Evolutionary conservation across 1,140 invertebrate species (phyloP).

Genomic region (Protaetia brevitarsis): DNA sequence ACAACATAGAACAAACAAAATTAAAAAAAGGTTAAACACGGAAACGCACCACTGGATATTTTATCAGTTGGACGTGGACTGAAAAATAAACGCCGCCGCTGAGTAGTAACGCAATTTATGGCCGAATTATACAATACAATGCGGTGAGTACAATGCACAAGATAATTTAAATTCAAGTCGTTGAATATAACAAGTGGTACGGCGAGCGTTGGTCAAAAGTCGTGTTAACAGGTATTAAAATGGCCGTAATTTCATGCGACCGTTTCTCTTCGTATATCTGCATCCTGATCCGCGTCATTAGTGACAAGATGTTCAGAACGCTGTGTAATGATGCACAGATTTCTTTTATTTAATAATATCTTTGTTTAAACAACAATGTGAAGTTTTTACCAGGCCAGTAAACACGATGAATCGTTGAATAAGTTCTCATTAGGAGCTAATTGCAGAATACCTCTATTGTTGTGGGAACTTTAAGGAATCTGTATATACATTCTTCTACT

Average conservation of each 20-base stretch:
- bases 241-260: background rate
- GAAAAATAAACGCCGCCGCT: slow-evolving; percentile 26
- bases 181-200: slow-evolving; percentile 28
- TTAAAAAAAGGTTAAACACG: background rate
- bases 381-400: too few relatives aligned
- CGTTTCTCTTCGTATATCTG: background rate
- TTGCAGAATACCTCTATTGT: too few relatives aligned
- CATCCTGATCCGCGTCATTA: background rate
- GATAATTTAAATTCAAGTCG: slow-evolving; percentile 30
- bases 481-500: too few relatives aligned
- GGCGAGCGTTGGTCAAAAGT: slow-evolving; percentile 27
- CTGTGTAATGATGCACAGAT: background rate
- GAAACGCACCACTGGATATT: slow-evolving; percentile 19
- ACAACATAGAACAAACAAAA: too few relatives aligned
- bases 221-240: slow-evolving; percentile 27
- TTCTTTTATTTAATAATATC: background rate
- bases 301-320: background rate
- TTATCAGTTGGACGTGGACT: slow-evolving; percentile 27
- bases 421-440: too few relatives aligned
- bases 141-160: slow-evolving; percentile 28
- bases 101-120: slow-evolving; percentile 27
- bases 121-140: slow-evolving; percentile 29
- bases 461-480: too few relatives aligned
- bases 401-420: too few relatives aligned
- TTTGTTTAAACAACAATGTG: too few relatives aligned